These are phyloP conservation scores for Hyperoplus immaculatus DNA, from an alignment of 2,797 vertebrate genomes.

Conservation along the genomic window DNA sequence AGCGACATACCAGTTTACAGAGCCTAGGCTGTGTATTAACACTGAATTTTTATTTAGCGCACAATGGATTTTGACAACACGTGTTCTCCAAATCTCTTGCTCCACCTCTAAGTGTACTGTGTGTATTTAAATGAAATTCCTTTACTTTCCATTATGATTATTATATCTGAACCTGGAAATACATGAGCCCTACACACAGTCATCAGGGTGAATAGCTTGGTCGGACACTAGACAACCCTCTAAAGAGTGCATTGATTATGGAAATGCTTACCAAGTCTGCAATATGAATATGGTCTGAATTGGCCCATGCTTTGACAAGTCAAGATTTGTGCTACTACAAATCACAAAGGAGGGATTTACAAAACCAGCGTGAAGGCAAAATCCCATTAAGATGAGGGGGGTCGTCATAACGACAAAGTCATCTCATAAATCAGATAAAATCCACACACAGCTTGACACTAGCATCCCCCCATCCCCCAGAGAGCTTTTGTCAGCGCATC, in stretches of 20 bases:
- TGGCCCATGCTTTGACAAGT: slow-evolving; percentile 9
- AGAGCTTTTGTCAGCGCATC: slow-evolving; percentile 15
- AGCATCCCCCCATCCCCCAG: slow-evolving; percentile 26
- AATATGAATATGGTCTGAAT: slow-evolving; percentile 19
- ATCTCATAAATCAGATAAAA: slow-evolving; percentile 52
- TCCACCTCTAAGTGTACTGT: too few relatives aligned
- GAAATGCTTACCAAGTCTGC: slow-evolving; percentile 26
- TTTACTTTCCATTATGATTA: neutral
- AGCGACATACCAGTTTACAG: too few relatives aligned
- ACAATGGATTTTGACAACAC: too few relatives aligned
- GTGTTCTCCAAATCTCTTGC: too few relatives aligned
- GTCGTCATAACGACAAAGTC: slow-evolving; percentile 36
- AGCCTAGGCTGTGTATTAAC: too few relatives aligned
- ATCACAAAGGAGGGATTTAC: slow-evolving; percentile 50
- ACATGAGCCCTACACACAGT: neutral
- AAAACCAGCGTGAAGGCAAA: slow-evolving; percentile 39
- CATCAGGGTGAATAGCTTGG: slow-evolving; percentile 29
- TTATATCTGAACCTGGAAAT: neutral
- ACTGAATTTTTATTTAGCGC: too few relatives aligned
- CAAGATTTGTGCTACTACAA: slow-evolving; percentile 45
- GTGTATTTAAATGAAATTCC: neutral
- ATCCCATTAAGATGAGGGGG: slow-evolving; percentile 43
- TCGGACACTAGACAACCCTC: slow-evolving; percentile 1
- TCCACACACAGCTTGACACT: slow-evolving; percentile 27
- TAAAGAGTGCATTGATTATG: slow-evolving; percentile 31